Conservation (phyloP, 2,113 vertebrate genomes). For the Seriola dumerili region DNA sequence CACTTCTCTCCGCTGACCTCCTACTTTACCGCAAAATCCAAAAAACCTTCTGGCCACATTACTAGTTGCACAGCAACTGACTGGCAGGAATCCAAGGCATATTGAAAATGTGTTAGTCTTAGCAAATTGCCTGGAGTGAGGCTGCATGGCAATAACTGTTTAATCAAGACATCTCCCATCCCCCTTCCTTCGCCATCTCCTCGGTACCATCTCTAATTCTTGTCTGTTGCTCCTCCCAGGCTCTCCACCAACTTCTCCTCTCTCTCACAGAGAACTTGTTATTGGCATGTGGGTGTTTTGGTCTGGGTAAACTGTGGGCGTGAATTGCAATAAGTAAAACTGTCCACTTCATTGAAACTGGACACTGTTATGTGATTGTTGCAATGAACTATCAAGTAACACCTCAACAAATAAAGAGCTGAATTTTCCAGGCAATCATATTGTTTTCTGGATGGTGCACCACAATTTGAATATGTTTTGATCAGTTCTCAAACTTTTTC, state of each 20-base stretch:
- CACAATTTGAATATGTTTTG: too few relatives aligned
- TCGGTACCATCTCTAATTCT: slow-evolving; percentile 22
- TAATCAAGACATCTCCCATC: slow-evolving; percentile 70
- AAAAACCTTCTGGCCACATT: slow-evolving; percentile 67
- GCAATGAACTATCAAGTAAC: too few relatives aligned
- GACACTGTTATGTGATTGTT: too few relatives aligned
- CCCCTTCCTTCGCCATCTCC: slow-evolving; percentile 20
- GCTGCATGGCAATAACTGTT: slow-evolving; percentile 62
- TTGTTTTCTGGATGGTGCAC: too few relatives aligned
- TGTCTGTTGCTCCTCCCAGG: slow-evolving; percentile 1
- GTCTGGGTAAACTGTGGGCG: slow-evolving; percentile 14
- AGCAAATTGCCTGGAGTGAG: slow-evolving; percentile 68
- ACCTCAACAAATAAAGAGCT: too few relatives aligned
- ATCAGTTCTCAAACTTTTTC: too few relatives aligned
- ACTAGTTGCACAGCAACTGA: slow-evolving; percentile 58
- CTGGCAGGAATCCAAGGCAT: slow-evolving; percentile 60
- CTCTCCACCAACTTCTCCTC: slow-evolving; percentile 8
- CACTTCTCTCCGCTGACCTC: slow-evolving; percentile 63
- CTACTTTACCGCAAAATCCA: slow-evolving; percentile 42
- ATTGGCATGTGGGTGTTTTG: slow-evolving; percentile 25
- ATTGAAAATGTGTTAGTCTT: slow-evolving; percentile 72
- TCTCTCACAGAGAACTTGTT: not conserved
- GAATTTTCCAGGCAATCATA: too few relatives aligned
- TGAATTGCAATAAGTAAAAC: slow-evolving; percentile 10
- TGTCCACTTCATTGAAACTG: not conserved